Base-by-base conservation (phyloP, 2,797 vertebrate species). In the Coccyzus lansbergi region DNA sequence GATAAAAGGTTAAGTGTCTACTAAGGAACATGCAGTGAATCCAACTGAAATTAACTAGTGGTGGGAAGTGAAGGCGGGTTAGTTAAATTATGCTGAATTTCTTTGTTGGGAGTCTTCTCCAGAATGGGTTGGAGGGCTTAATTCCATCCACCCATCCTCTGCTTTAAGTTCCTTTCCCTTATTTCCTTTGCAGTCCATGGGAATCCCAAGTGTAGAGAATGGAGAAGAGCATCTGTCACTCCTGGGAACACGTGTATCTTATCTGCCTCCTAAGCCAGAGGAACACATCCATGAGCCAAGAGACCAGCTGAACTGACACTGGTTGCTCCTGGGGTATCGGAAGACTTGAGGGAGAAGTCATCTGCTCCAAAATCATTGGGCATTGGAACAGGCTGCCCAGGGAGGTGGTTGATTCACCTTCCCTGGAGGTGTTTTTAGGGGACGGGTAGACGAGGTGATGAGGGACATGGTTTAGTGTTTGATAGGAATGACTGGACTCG, bases 271-370 rank as follows among this genome's bases (percentile, higher is more conserved):
- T 14, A 10, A 49, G 48, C 28, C 68, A 72, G 10, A 63, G 14
- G 48, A 44, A 25, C n/a, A 16, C 21, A 1, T 15, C 7, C 21
- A 15, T 2, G 3, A 67, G 44, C 28, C 1, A 6, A 49, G 14
- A 12, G 51, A 13, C 13, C 5, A 5, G 60, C 80, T 68, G 40
- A 91, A 58, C 46, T 46, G 53, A 64, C 51, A 29, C 42, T 65
- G 13, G 38, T 2, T 68, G 69, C 15, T 42, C 5, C 53, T 65
- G 34, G 25, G 34, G 9, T 69, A 52, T 26, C 63, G 36, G 52
- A 72, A 48, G 78, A 38, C 24, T 70, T 63, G n/a, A 25, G 40
- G 46, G 58, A 64, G 64, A 56, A 88, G 33, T 76, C 13, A 25
- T 29, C 29, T 67, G 83, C 80, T 77, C n/a, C n/a, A n/a, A n/a